Base-by-base conservation (phyloP, 1,140 invertebrate genomes). In the Bombus consobrinus region DNA sequence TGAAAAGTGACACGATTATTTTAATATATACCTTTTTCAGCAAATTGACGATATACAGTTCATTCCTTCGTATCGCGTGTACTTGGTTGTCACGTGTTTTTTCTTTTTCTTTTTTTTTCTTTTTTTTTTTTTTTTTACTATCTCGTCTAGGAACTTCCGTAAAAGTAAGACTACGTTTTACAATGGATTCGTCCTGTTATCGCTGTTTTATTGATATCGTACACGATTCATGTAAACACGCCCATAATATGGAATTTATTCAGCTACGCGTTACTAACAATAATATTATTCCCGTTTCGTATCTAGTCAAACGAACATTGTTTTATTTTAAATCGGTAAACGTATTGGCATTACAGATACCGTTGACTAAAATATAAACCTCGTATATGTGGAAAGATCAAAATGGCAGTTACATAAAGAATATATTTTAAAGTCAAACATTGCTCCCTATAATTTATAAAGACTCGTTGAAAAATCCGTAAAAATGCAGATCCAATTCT, bases 261-360 rank as follows among this genome's bases (percentile, higher is more conserved):
- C 59, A 76, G 73, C 81, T 75, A 41, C 57, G 81, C 25, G 1
- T 18, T 1, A 37, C 39, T 64, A 76, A 59, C n/a, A 66, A 66
- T 76, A 83, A 83, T 66, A 53, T 59, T n/a, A 32, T 34, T 53
- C n/a, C 6, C 18, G 37, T 13, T 13, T 22, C 22, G 57, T 66
- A 81, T 75, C 59, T 76, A 75, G 32, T 22, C 57, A 22, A n/a
- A 59, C 32, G 57, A 74, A 76, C 47, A 18, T 53, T 62, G 47
- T 66, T 75, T 81, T 62, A 53, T 59, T 57, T 53, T 34, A 13
- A 37, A n/a, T 83, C n/a, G 34, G 25, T 37, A 62, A 73, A 47
- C 68, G n/a, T 34, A 25, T 43, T 47, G 28, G 22, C 34, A 22
- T 34, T 59, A 71, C 39, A 53, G n/a, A 28, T 12, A n/a, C 3